These are phyloP conservation scores for Caretta caretta DNA, from an alignment of 2,113 vertebrate species.

Conservation along the genomic window DNA sequence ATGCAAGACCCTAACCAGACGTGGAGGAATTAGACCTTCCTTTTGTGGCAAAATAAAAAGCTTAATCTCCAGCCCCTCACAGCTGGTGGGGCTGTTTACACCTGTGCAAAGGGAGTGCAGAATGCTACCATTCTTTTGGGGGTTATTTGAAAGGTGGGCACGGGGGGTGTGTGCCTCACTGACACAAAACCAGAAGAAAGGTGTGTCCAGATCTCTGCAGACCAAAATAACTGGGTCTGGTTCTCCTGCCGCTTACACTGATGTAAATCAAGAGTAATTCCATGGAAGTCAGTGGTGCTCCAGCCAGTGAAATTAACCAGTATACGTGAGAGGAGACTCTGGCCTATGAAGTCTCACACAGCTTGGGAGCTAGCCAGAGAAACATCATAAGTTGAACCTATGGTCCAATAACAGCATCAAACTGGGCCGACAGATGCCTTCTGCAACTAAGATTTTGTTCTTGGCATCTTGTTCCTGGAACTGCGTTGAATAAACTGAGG, in stretches of 20 bases:
- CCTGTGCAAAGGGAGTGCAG: background rate
- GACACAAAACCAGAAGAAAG: background rate
- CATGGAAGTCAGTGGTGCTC: background rate
- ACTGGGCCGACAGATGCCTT: background rate
- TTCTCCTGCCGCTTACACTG: background rate
- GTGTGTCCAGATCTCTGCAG: background rate
- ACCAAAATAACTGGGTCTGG: background rate
- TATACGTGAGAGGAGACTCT: background rate
- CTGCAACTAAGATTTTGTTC: background rate
- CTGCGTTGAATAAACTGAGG: background rate
- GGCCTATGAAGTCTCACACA: background rate
- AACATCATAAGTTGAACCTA: background rate
- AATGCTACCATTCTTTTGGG: background rate
- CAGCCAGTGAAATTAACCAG: background rate
- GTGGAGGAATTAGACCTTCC: background rate
- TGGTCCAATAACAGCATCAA: background rate
- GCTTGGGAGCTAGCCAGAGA: background rate
- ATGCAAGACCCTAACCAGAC: too few relatives aligned
- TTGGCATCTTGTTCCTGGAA: background rate
- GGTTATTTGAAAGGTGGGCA: background rate
- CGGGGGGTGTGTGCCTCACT: fast-evolving
- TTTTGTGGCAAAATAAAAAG: background rate
- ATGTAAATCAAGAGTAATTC: background rate
- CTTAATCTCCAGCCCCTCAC: background rate
- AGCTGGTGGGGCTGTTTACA: background rate